Base-by-base conservation (phyloP, 2,113 vertebrate genomes). In the Atherinomorus stipes region DNA sequence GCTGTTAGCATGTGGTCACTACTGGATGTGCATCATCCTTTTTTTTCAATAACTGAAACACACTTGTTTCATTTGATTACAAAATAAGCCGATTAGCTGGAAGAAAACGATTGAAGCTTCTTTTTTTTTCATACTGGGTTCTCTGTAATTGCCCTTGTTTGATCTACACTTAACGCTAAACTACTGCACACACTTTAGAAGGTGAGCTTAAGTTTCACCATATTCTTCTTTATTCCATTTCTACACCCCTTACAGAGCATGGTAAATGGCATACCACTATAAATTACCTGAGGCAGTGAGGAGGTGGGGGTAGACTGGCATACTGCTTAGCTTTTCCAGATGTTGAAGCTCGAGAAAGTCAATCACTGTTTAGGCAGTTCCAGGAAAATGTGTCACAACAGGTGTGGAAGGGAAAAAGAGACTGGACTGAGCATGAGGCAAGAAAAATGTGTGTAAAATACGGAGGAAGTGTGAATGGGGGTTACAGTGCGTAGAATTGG, bases 291-390 rank as follows among this genome's bases (percentile, higher is more conserved):
- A 59, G 60, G 71, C 75, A 16, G 49, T 19, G 52, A 60, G 58
- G 9, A 50, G 65, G 44, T n/a, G n/a, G 26, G 54, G 65, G 65
- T 22, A 34, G 9, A 34, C 40, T 60, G 71, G 64, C 51, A 60
- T 57, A 40, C 50, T 7, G 61, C 71, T 71, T 83, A 67, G 63
- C 58, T 87, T 91, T 93, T 90, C 92, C 93, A 94, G 91, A 93
- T 94, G 92, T 75, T 31, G 51, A 23, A 62, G 63, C 69, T 57
- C 47, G 42, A 90, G 86, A 91, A 92, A 89, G 77, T 64, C 76
- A 25, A 34, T 50, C 58, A 64, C 88, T 90, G 85, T 91, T 91
- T 86, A 65, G 80, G 64, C 75, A 45, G 40, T 82, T 90, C 61
- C 34, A 75, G 76, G 73, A 88, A 88, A 89, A 86, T 67, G 54